Conservation (phyloP, 2,888 invertebrate genomes). For the Lumbricus terrestris region DNA sequence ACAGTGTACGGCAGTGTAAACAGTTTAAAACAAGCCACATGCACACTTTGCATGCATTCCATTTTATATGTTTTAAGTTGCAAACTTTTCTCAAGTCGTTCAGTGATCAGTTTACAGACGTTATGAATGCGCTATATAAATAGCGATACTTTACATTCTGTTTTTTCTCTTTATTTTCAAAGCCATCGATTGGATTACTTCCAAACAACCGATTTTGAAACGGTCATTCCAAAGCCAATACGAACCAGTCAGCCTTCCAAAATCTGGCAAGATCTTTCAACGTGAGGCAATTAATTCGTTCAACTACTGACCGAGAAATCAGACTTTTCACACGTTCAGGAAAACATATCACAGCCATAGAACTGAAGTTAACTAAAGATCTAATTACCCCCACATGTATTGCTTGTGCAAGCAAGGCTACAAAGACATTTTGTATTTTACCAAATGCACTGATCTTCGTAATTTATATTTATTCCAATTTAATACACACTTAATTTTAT, state of each 20-base stretch:
- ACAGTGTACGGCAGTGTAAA: too few species aligned
- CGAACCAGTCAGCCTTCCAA: neutral
- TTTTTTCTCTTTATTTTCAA: constrained; percentile 40
- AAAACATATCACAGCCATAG: too few species aligned
- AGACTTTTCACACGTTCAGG: neutral
- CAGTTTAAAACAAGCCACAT: too few species aligned
- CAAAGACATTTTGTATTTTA: neutral
- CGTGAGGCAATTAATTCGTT: neutral
- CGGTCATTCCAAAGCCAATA: constrained; percentile 28
- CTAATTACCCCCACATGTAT: neutral
- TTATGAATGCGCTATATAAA: neutral
- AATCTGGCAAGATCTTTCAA: neutral
- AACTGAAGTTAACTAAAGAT: neutral
- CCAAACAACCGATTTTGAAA: constrained; percentile 46
- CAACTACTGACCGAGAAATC: neutral
- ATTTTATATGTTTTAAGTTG: neutral
- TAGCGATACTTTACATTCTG: neutral
- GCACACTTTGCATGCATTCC: too few species aligned
- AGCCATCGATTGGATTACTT: constrained; percentile 62
- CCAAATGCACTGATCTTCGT: neutral
- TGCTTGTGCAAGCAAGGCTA: neutral
- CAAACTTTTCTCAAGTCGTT: neutral
- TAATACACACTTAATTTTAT: neutral
- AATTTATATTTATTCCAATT: too few species aligned
- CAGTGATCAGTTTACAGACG: neutral